Conservation (phyloP, 2,113 vertebrate genomes). For the Rhinolophus ferrumequinum region DNA sequence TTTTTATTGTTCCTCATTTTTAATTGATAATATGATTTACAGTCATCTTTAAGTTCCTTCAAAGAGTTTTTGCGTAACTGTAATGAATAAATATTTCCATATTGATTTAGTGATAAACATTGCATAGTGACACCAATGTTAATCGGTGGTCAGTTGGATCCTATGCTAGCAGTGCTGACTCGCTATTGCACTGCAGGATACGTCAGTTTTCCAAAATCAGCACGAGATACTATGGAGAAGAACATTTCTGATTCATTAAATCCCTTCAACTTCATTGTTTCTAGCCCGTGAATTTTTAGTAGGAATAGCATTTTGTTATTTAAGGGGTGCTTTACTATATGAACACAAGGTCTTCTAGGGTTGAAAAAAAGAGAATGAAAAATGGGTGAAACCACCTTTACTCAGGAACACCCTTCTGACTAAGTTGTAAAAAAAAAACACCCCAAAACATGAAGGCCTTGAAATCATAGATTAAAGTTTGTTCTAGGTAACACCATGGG, state of each 20-base stretch:
- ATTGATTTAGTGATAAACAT: constrained; percentile 51
- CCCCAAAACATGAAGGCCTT: not conserved
- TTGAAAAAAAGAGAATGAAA: not conserved
- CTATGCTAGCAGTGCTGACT: not conserved
- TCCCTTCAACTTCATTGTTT: not conserved
- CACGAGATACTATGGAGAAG: not conserved
- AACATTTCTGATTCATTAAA: not conserved
- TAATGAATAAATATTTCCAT: not conserved
- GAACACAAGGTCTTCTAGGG: not conserved
- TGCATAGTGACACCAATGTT: not conserved
- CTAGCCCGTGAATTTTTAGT: not conserved
- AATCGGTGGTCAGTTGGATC: not conserved
- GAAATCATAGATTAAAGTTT: not conserved
- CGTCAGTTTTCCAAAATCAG: constrained; percentile 37
- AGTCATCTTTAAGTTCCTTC: not conserved
- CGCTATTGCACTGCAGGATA: not conserved
- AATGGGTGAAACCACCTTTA: not conserved
- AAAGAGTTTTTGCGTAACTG: constrained; percentile 11
- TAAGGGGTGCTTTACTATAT: not conserved
- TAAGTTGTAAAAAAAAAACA: not conserved
- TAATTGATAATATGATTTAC: not conserved
- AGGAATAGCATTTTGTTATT: not conserved
- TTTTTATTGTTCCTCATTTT: not conserved
- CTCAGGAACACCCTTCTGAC: not conserved
- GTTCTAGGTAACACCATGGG: not conserved